phyloP scores from a whole-genome alignment of 2,888 invertebrate species.

The Fissipunctia ypsillon region DNA sequence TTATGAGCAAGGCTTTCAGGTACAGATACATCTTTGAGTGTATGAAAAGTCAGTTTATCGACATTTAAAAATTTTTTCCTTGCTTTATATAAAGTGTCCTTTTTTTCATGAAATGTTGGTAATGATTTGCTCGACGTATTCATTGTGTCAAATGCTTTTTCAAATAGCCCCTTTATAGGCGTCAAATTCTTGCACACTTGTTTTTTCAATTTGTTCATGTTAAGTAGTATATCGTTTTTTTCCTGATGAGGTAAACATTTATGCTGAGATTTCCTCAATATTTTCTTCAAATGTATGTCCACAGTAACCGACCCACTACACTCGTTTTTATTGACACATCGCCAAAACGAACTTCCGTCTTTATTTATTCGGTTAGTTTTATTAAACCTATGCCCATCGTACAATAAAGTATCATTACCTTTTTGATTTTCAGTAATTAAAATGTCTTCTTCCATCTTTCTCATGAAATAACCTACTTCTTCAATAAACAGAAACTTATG shows the following conservation, averaged over 20 bases:
- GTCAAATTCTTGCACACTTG: conserved; percentile 22
- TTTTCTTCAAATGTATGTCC: conserved; percentile 22
- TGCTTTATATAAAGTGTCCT: conserved; percentile 21
- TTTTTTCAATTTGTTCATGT: conserved; percentile 34
- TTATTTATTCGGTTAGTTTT: conserved; percentile 20
- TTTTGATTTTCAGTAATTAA: conserved; percentile 10
- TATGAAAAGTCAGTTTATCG: conserved; percentile 21
- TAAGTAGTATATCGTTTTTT: conserved; percentile 24
- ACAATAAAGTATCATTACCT: too few species aligned
- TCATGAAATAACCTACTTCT: conserved; percentile 24
- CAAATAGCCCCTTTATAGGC: conserved; percentile 27
- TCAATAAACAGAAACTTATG: conserved; percentile 10
- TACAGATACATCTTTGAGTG: conserved; percentile 31
- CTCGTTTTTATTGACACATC: conserved; percentile 20
- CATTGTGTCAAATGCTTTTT: conserved; percentile 27
- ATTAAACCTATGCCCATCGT: conserved; percentile 21
- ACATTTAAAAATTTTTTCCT: conserved; percentile 16
- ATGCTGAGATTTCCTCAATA: conserved; percentile 21
- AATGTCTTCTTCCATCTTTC: conserved; percentile 10
- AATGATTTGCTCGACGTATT: conserved; percentile 24
- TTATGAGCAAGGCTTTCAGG: conserved; percentile 20
- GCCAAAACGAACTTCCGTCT: conserved; percentile 25
- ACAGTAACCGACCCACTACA: conserved; percentile 20
- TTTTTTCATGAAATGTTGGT: conserved; percentile 28
- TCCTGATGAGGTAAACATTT: conserved; percentile 24